Evolutionary conservation across 2,888 invertebrate species (phyloP).

Genomic region (Cephalotes varians): DNA sequence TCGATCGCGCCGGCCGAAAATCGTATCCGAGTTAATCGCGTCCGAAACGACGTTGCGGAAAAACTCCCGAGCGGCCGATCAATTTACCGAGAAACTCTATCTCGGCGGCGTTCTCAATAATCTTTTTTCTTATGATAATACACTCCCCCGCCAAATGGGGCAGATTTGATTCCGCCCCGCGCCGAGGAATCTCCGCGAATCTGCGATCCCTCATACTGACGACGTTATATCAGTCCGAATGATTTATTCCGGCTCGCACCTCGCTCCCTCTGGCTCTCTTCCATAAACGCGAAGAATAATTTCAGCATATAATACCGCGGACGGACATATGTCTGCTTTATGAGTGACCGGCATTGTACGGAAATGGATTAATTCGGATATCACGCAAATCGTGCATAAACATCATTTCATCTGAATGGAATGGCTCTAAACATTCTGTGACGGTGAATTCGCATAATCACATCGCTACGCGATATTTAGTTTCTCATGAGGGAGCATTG

Average conservation of each 20-base stretch:
- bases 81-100: conserved; percentile 40
- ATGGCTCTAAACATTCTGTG: conserved; percentile 31
- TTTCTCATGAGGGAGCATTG: neutral
- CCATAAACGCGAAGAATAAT: conserved; percentile 66
- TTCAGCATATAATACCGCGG: conserved; percentile 33
- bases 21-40: conserved; percentile 44
- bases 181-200: conserved; percentile 4
- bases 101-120: conserved; percentile 33
- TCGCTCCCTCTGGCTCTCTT: conserved; percentile 22
- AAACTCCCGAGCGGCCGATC: conserved; percentile 36
- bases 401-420: conserved; percentile 40
- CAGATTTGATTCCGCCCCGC: conserved; percentile 53
- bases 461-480: conserved; percentile 24
- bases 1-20: conserved; percentile 39
- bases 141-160: conserved; percentile 3
- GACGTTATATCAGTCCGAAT: conserved; percentile 51
- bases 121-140: conserved; percentile 51
- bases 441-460: conserved; percentile 13
- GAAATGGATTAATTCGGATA: conserved; percentile 64
- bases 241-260: conserved; percentile 59
- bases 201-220: conserved; percentile 25
- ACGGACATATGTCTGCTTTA: conserved; percentile 55
- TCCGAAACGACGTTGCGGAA: conserved; percentile 35
- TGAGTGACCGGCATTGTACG: conserved; percentile 56
- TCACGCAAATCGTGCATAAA: conserved; percentile 45